Evolutionary conservation across 2,888 invertebrate genomes (phyloP).

Genomic region (Drosophila nr. perissopoda): DNA sequence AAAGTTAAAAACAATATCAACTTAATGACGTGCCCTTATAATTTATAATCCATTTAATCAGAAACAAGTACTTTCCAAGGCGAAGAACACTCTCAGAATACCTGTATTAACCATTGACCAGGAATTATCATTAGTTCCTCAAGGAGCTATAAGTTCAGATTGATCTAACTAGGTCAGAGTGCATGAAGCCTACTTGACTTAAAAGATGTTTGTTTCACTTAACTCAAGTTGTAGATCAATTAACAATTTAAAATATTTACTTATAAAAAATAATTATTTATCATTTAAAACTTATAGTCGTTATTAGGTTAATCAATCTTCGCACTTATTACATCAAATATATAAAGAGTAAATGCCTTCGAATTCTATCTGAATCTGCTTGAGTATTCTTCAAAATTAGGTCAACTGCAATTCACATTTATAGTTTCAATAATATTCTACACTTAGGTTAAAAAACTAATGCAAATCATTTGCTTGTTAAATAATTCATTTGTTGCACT

Average conservation of each 20-base stretch:
- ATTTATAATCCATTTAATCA: background rate
- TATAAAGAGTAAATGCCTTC: too few relatives aligned
- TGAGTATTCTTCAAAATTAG: background rate
- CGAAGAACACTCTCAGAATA: background rate
- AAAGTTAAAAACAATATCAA: background rate
- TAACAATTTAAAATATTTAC: too few relatives aligned
- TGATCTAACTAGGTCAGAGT: background rate
- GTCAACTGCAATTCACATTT: background rate
- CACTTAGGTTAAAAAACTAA: background rate
- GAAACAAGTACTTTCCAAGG: background rate
- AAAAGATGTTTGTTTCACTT: background rate
- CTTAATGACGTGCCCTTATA: background rate
- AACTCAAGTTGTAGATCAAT: background rate
- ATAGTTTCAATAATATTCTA: background rate
- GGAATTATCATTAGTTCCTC: background rate
- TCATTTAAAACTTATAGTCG: background rate
- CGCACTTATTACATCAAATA: accelerated
- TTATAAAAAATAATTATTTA: background rate
- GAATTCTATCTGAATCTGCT: background rate
- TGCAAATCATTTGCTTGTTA: background rate
- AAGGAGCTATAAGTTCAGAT: background rate
- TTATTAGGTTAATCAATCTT: background rate
- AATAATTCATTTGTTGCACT: conserved; percentile 8
- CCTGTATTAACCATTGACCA: accelerated
- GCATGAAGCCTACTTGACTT: too few relatives aligned